phyloP scores from a whole-genome alignment of 2,797 vertebrate genomes.

The Caiman crocodilus region DNA sequence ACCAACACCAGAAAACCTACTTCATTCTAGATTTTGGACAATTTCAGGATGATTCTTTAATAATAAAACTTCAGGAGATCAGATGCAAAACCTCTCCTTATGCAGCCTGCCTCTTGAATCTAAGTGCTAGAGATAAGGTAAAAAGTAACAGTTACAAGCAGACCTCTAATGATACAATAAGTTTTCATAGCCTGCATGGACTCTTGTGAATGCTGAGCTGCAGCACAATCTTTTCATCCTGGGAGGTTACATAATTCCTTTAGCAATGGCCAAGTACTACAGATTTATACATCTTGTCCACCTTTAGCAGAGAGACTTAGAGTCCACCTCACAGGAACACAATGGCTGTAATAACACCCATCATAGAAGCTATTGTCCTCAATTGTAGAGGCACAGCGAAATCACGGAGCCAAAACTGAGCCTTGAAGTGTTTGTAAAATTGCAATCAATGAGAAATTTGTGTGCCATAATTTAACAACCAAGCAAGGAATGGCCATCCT shows the following conservation, averaged over 20 bases:
- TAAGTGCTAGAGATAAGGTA: neutral
- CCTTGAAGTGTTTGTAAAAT: constrained; percentile 78
- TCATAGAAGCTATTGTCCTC: constrained; percentile 76
- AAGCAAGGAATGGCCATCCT: constrained; percentile 70
- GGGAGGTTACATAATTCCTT: constrained; percentile 60
- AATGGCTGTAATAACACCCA: constrained; percentile 73
- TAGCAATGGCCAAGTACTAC: constrained; percentile 11
- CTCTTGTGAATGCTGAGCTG: constrained; percentile 45
- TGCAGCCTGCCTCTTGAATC: constrained; percentile 5
- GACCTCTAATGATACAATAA: neutral
- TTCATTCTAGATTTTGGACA: constrained; percentile 31
- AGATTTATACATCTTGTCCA: constrained; percentile 61
- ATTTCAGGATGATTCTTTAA: constrained; percentile 44
- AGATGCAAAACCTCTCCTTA: constrained; percentile 22
- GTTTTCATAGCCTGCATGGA: constrained; percentile 34
- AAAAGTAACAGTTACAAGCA: neutral
- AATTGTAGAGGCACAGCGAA: constrained; percentile 77
- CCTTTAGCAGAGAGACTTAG: constrained; percentile 26
- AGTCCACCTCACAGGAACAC: constrained; percentile 73
- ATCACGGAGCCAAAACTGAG: constrained; percentile 70
- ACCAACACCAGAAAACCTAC: neutral
- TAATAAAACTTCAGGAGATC: constrained; percentile 5
- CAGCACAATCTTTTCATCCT: constrained; percentile 47
- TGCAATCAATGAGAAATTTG: constrained; percentile 76
- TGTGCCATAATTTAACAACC: constrained; percentile 76